Evolutionary conservation across 1,140 invertebrate genomes (phyloP).

Genomic region (Habropoda laboriosa): DNA sequence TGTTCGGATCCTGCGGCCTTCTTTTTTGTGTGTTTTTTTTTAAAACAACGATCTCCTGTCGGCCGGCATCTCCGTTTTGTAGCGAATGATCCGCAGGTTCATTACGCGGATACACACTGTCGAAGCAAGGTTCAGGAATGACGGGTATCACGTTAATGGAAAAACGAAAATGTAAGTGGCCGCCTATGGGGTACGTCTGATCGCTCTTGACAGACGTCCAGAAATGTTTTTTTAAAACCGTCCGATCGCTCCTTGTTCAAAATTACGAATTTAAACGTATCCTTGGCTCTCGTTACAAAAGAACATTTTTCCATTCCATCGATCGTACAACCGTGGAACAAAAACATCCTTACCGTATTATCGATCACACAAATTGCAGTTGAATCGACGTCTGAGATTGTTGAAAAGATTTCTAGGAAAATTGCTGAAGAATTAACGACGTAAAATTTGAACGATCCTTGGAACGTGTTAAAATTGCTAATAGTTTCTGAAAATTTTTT

Average conservation of each 20-base stretch:
- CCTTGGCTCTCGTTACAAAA: neutral
- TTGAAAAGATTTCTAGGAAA: too few species aligned
- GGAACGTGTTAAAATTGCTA: too few species aligned
- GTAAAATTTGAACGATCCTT: too few species aligned
- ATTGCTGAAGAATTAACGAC: too few species aligned
- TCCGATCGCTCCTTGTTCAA: neutral
- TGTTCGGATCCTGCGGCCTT: slow-evolving; percentile 30
- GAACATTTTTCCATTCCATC: too few species aligned
- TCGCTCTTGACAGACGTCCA: slow-evolving; percentile 5
- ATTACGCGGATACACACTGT: slow-evolving; percentile 32
- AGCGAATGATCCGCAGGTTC: slow-evolving; percentile 35
- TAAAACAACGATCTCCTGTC: slow-evolving; percentile 39
- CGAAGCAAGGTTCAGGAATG: slow-evolving; percentile 12
- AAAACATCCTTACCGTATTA: too few species aligned
- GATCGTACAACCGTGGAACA: too few species aligned
- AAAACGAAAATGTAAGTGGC: slow-evolving; percentile 32
- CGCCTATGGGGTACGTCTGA: slow-evolving; percentile 11
- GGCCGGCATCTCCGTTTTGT: slow-evolving; percentile 37
- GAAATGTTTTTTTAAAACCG: slow-evolving; percentile 9
- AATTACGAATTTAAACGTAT: too few species aligned
- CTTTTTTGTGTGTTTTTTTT: too few species aligned
- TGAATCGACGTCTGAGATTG: too few species aligned
- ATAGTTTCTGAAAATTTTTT: too few species aligned
- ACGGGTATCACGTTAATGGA: slow-evolving; percentile 40
- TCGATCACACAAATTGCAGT: too few species aligned